phyloP scores from a whole-genome alignment of 1,140 invertebrate species.

The Octopus sinensis region DNA sequence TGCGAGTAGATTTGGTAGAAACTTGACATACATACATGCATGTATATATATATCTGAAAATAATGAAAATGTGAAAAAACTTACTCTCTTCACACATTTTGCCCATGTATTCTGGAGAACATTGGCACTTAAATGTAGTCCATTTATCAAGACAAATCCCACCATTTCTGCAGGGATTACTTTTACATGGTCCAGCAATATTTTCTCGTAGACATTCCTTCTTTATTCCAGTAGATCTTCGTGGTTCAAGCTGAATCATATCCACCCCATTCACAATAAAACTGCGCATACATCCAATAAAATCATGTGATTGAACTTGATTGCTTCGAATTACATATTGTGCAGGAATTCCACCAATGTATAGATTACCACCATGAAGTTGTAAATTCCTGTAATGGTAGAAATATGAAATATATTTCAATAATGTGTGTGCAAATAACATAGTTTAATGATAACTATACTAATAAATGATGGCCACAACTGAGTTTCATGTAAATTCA shows the following conservation, averaged over 20 bases:
- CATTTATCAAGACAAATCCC: constrained; percentile 80
- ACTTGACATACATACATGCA: not conserved
- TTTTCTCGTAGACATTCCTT: constrained; percentile 70
- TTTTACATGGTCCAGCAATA: constrained; percentile 47
- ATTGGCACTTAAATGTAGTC: constrained; percentile 59
- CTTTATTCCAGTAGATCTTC: constrained; percentile 62
- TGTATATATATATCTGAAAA: not conserved
- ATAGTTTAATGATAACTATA: too few relatives aligned
- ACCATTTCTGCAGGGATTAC: constrained; percentile 64
- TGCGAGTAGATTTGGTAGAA: not conserved
- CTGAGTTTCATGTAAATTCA: not conserved
- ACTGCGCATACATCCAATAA: constrained; percentile 88
- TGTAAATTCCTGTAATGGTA: not conserved
- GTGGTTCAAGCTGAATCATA: constrained; percentile 22
- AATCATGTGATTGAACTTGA: constrained; percentile 85
- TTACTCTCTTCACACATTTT: constrained; percentile 70
- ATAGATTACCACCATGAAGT: constrained; percentile 61
- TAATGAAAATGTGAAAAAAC: constrained; percentile 8
- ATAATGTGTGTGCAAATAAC: too few relatives aligned
- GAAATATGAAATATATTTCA: not conserved
- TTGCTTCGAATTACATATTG: constrained; percentile 81
- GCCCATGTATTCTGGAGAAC: constrained; percentile 69
- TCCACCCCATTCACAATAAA: constrained; percentile 79
- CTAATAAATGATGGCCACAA: not conserved
- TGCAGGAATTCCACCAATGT: constrained; percentile 78